Conservation (phyloP, 1,140 invertebrate species). For the Vollenhovia emeryi region DNA sequence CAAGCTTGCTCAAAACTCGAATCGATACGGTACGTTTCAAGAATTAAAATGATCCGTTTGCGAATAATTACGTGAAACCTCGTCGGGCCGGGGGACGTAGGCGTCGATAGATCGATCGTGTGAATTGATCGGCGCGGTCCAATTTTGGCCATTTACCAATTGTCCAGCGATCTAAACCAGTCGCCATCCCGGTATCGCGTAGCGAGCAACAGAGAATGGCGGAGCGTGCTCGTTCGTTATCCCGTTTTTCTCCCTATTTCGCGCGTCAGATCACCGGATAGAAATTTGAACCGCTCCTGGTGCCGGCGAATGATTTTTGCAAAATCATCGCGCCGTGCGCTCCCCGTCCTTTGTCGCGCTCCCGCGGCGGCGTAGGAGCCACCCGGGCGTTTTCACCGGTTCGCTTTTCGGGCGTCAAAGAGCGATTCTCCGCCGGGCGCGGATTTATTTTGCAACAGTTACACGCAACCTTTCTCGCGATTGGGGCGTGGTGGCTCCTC, state of each 20-base stretch:
- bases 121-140: slow-evolving; percentile 20
- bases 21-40: background rate
- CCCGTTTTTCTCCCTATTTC: slow-evolving; percentile 38
- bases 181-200: background rate
- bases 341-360: slow-evolving; percentile 34
- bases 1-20: background rate
- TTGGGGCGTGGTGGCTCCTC: slow-evolving; percentile 49
- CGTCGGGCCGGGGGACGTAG: background rate
- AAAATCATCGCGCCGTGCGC: slow-evolving; percentile 41
- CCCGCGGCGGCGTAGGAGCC: slow-evolving; percentile 3
- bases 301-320: slow-evolving; percentile 44
- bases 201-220: slow-evolving; percentile 11
- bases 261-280: slow-evolving; percentile 32
- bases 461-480: slow-evolving; percentile 14
- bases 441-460: slow-evolving; percentile 53
- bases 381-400: background rate
- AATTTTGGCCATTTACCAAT: slow-evolving; percentile 40
- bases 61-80: slow-evolving; percentile 6
- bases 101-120: background rate
- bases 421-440: slow-evolving; percentile 30
- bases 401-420: slow-evolving; percentile 23
- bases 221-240: slow-evolving; percentile 29
- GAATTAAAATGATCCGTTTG: background rate
- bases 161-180: slow-evolving; percentile 11
- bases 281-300: slow-evolving; percentile 28